These are phyloP conservation scores for Guaruba guarouba DNA, from an alignment of 2,113 vertebrate genomes.

Conservation along the genomic window DNA sequence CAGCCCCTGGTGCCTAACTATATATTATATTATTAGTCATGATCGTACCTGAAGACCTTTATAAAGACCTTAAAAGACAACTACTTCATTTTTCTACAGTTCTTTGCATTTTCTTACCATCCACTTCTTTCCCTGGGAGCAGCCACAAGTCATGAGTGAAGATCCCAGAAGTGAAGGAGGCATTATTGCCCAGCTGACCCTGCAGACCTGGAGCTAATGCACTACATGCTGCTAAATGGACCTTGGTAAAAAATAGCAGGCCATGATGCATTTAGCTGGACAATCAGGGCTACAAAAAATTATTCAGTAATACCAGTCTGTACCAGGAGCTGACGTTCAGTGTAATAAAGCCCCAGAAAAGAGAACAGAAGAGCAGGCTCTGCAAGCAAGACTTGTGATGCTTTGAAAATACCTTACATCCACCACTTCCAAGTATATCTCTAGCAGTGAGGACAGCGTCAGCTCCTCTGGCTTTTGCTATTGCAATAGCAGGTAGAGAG, in stretches of 20 bases:
- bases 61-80: not conserved
- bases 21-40: not conserved
- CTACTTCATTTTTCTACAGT: not conserved
- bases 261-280: not conserved
- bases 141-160: not conserved
- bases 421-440: not conserved
- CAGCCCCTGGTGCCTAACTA: not conserved
- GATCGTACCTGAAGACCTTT: not conserved
- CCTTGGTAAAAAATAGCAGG: not conserved
- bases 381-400: not conserved
- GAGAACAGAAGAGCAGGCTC: not conserved
- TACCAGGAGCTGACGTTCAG: not conserved
- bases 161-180: not conserved
- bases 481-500: not conserved
- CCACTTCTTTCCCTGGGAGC: not conserved
- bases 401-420: not conserved
- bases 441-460: not conserved
- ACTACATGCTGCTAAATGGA: not conserved
- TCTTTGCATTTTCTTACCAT: not conserved
- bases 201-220: not conserved
- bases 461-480: not conserved
- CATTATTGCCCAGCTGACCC: conserved; percentile 15
- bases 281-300: not conserved
- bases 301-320: not conserved
- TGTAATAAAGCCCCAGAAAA: not conserved